A percentile compares a stretch with the other conserved stretches of the same genome.
phyloP scores from a whole-genome alignment of 2,888 invertebrate genomes.

The Cacoxenus indagator region DNA sequence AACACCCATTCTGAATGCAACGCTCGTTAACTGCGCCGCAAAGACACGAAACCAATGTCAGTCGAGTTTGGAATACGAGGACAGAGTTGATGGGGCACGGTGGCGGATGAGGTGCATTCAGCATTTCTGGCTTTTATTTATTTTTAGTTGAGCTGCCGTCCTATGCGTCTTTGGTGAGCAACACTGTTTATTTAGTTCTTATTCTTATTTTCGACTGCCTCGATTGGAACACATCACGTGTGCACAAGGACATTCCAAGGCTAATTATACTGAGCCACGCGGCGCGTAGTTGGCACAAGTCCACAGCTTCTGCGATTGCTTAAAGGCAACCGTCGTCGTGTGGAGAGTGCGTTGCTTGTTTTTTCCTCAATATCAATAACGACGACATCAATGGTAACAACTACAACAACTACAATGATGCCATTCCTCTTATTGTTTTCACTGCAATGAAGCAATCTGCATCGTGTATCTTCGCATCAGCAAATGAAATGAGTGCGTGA shows the following conservation, averaged over 20 bases:
- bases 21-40: constrained; percentile 7
- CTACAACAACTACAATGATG: neutral
- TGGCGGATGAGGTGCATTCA: neutral
- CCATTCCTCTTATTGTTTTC: constrained; percentile 4
- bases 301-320: constrained; percentile 6
- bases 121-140: neutral
- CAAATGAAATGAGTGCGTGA: constrained; percentile 49
- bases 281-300: constrained; percentile 19
- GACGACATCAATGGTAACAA: neutral
- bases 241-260: constrained; percentile 64
- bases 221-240: constrained; percentile 46
- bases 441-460: constrained; percentile 41
- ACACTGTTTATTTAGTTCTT: neutral
- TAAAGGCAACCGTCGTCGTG: neutral
- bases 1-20: neutral
- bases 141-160: neutral
- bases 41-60: constrained; percentile 13
- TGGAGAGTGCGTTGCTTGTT: neutral
- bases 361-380: neutral
- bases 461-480: constrained; percentile 37
- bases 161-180: constrained; percentile 2
- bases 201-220: neutral
- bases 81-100: no score
- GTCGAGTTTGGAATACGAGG: no score
- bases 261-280: constrained; percentile 56